phyloP scores from a whole-genome alignment of 2,888 invertebrate species.

The Agrotis segetum region DNA sequence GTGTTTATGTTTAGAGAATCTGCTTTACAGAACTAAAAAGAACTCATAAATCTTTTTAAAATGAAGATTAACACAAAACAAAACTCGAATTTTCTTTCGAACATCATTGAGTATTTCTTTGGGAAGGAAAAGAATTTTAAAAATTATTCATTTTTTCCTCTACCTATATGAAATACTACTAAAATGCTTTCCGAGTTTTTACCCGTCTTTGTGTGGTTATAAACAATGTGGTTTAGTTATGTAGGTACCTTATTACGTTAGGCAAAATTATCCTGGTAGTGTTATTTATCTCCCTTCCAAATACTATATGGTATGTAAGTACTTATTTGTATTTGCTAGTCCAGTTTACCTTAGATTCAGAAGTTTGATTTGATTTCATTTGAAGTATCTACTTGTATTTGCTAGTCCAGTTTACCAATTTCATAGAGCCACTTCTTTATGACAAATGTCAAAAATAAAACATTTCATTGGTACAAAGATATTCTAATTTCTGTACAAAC shows the following conservation, averaged over 20 bases:
- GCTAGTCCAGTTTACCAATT: not conserved
- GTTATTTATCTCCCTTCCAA: too few relatives aligned
- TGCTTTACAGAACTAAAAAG: not conserved
- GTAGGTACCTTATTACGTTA: not conserved
- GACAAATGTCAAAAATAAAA: slow-evolving; percentile 23
- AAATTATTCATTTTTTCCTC: not conserved
- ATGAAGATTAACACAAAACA: too few relatives aligned
- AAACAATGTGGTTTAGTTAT: not conserved
- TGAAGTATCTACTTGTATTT: too few relatives aligned
- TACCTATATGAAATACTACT: not conserved
- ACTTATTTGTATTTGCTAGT: too few relatives aligned
- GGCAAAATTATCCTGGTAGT: too few relatives aligned
- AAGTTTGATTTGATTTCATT: too few relatives aligned
- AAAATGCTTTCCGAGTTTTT: not conserved
- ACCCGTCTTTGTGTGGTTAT: too few relatives aligned
- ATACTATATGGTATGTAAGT: too few relatives aligned
- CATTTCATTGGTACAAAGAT: not conserved
- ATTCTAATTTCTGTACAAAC: slow-evolving; percentile 1
- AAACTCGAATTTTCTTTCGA: too few relatives aligned
- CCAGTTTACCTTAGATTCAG: too few relatives aligned
- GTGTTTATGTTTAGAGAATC: not conserved
- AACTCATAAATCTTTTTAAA: not conserved
- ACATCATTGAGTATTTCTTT: not conserved
- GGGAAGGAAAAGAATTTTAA: too few relatives aligned
- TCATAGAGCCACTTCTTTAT: not conserved